Evolutionary conservation across 2,113 vertebrate genomes (phyloP).

Genomic region (Periophthalmus modestus): DNA sequence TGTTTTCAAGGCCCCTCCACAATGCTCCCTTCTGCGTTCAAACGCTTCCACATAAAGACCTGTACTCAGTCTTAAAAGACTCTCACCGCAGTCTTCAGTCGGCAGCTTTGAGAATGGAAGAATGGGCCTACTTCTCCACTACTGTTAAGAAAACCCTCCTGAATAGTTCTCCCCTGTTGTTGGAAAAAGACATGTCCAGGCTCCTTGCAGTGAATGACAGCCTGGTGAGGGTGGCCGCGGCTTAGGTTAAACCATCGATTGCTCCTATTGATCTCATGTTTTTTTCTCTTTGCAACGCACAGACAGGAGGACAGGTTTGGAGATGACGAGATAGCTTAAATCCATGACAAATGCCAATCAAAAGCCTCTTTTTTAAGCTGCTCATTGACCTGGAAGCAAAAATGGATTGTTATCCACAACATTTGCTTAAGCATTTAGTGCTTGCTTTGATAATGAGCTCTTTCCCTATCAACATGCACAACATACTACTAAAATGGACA

Average conservation of each 20-base stretch:
- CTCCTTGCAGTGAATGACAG: slow-evolving; percentile 63
- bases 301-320: slow-evolving; percentile 45
- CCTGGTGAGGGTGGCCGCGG: slow-evolving; percentile 46
- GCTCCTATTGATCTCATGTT: slow-evolving; percentile 61
- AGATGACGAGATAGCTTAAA: slow-evolving; percentile 61
- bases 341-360: slow-evolving; percentile 62
- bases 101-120: slow-evolving; percentile 47
- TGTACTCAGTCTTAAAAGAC: slow-evolving; percentile 27
- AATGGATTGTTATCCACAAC: slow-evolving; percentile 8
- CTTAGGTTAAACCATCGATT: slow-evolving; percentile 63
- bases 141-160: slow-evolving; percentile 44
- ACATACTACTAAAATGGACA: not conserved
- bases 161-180: slow-evolving; percentile 54
- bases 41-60: slow-evolving; percentile 18
- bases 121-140: slow-evolving; percentile 32
- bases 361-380: slow-evolving; percentile 29
- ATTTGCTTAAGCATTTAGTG: slow-evolving; percentile 10
- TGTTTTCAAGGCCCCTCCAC: slow-evolving; percentile 49
- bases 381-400: slow-evolving; percentile 29
- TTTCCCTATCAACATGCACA: not conserved
- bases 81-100: slow-evolving; percentile 40
- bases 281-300: slow-evolving; percentile 28
- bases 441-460: slow-evolving; percentile 1
- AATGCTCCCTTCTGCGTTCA: slow-evolving; percentile 6
- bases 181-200: slow-evolving; percentile 22